phyloP scores from a whole-genome alignment of 1,140 invertebrate genomes.

The Camponotus vicinus region DNA sequence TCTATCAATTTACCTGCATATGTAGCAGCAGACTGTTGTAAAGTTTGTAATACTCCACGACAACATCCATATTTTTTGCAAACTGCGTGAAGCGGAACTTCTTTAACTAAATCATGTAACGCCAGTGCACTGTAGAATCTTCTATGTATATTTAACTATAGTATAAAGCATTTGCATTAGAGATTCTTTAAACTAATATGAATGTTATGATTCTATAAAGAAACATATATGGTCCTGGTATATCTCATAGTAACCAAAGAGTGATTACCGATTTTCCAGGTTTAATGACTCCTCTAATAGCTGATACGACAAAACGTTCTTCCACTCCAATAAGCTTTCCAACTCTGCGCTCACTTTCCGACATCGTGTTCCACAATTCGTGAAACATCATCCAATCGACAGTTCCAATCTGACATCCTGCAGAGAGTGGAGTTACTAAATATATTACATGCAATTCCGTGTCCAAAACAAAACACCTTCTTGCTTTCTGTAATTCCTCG shows the following conservation, averaged over 20 bases:
- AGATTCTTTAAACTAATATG: not conserved
- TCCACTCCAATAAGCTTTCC: slow-evolving; percentile 96
- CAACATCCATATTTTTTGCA: slow-evolving; percentile 94
- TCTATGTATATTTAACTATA: slow-evolving; percentile 85
- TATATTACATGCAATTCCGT: slow-evolving; percentile 98
- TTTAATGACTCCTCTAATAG: slow-evolving; percentile 90
- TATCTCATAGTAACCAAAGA: not conserved
- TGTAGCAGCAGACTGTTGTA: slow-evolving; percentile 98
- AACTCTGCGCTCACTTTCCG: slow-evolving; percentile 93
- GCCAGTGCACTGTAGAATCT: slow-evolving; percentile 97
- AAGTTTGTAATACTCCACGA: slow-evolving; percentile 95
- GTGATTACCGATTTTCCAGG: slow-evolving; percentile 85
- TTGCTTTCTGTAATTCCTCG: slow-evolving; percentile 95
- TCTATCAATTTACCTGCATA: slow-evolving; percentile 85
- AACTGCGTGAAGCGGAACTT: slow-evolving; percentile 93
- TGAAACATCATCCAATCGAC: slow-evolving; percentile 97
- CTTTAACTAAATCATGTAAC: slow-evolving; percentile 97
- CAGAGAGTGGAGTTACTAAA: slow-evolving; percentile 95
- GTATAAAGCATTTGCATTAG: slow-evolving; percentile 31
- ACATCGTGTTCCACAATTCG: slow-evolving; percentile 93
- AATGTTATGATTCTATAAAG: not conserved
- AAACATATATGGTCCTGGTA: not conserved
- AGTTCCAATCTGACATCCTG: slow-evolving; percentile 91
- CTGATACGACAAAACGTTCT: slow-evolving; percentile 94
- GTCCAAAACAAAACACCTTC: slow-evolving; percentile 96